Percentiles rank a stretch among this genome's conserved stretches.
These are phyloP conservation scores for Hyppa rectilinea DNA, from an alignment of 2,888 invertebrate genomes.

Conservation along the genomic window DNA sequence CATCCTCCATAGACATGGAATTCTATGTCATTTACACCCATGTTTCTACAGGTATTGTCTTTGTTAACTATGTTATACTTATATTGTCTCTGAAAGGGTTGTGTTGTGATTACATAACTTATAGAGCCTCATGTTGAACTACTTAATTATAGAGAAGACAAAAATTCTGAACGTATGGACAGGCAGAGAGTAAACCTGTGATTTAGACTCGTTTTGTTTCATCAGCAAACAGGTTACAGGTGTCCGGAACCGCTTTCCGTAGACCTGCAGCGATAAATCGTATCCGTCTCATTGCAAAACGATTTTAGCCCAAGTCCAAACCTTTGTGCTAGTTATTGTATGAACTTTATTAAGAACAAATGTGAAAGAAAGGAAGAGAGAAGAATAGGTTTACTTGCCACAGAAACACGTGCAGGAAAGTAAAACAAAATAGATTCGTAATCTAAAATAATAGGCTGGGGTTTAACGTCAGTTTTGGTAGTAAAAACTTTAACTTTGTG, in stretches of 20 bases:
- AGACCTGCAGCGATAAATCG: too few species aligned
- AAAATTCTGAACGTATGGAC: background rate
- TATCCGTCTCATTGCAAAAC: background rate
- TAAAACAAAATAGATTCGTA: too few species aligned
- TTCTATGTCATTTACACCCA: constrained; percentile 9
- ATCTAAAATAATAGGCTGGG: too few species aligned
- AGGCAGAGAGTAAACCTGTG: background rate
- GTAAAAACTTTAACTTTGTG: background rate
- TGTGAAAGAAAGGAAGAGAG: too few species aligned
- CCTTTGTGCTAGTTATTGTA: background rate
- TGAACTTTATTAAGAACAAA: background rate
- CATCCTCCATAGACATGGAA: constrained; percentile 7
- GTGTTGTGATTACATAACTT: background rate
- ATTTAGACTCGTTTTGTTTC: background rate
- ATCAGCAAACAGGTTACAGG: background rate
- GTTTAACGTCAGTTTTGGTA: too few species aligned
- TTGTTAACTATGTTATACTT: background rate
- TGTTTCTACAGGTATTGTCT: background rate
- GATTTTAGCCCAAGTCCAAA: background rate
- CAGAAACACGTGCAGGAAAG: too few species aligned
- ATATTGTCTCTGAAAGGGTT: background rate
- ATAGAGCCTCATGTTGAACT: background rate
- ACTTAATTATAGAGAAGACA: background rate
- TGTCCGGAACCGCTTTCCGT: background rate
- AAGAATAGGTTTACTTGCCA: too few species aligned